These are phyloP conservation scores for Eueremaeus valkanovi DNA, from an alignment of 2,888 invertebrate species.

Conservation along the genomic window DNA sequence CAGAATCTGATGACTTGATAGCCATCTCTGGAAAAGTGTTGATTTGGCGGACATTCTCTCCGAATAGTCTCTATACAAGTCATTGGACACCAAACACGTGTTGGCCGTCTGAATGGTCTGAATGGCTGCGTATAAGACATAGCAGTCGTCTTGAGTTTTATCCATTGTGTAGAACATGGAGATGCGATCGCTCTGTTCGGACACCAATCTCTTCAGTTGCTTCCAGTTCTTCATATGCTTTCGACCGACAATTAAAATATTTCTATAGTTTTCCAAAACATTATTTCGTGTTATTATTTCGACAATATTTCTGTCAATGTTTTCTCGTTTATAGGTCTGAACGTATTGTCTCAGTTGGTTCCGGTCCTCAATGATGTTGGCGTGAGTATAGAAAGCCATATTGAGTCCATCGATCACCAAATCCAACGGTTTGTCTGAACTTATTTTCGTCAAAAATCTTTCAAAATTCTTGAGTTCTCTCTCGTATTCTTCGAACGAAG, in stretches of 20 bases:
- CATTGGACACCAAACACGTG: conserved; percentile 33
- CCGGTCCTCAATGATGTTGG: background rate
- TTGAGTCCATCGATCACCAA: conserved; percentile 40
- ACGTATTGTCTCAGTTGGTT: conserved; percentile 8
- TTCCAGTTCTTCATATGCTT: conserved; percentile 40
- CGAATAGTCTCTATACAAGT: conserved; percentile 35
- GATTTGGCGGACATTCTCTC: background rate
- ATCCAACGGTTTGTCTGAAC: conserved; percentile 18
- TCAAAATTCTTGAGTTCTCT: conserved; percentile 34
- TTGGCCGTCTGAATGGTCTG: conserved; percentile 30
- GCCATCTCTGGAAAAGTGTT: background rate
- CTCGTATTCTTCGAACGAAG: conserved; percentile 30
- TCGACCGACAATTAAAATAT: conserved; percentile 37
- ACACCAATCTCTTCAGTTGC: background rate
- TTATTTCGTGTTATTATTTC: conserved; percentile 1
- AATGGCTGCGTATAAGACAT: conserved; percentile 36
- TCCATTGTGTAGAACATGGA: conserved; percentile 22
- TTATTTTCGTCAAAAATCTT: background rate
- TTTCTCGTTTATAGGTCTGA: background rate
- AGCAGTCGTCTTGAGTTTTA: conserved; percentile 40
- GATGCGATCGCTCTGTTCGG: background rate
- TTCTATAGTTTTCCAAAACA: conserved; percentile 17
- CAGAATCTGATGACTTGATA: conserved; percentile 1
- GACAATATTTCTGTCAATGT: conserved; percentile 27
- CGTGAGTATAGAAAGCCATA: conserved; percentile 19